These are phyloP conservation scores for Rhynchotus rufescens DNA, from an alignment of 2,797 vertebrate species.

Conservation along the genomic window DNA sequence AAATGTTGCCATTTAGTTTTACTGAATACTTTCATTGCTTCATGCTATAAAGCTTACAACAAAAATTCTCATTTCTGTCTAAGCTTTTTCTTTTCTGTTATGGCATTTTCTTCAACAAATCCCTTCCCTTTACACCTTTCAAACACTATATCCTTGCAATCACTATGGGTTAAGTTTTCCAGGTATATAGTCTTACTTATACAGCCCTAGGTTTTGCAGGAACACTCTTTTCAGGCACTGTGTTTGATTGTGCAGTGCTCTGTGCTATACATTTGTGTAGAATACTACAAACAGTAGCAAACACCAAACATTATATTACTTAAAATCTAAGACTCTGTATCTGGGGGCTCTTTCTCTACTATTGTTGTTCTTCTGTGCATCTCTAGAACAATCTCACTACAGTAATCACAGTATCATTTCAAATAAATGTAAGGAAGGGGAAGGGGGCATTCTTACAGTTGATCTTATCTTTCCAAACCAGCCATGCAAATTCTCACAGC, in stretches of 20 bases:
- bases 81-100: neutral
- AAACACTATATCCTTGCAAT: neutral
- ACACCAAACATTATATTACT: neutral
- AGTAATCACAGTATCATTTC: neutral
- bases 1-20: neutral
- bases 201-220: neutral
- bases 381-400: neutral
- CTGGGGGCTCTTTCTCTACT: rapidly evolving
- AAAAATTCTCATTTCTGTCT: neutral
- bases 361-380: neutral
- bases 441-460: neutral
- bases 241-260: neutral
- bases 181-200: neutral
- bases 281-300: neutral
- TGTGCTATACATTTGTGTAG: neutral
- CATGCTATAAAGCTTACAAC: neutral
- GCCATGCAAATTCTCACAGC: neutral
- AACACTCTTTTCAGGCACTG: neutral
- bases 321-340: neutral
- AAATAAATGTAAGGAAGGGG: neutral
- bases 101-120: neutral
- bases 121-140: neutral
- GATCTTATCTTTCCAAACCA: neutral
- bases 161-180: neutral
- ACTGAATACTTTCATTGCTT: neutral